These are phyloP conservation scores for Callipepla squamata DNA, from an alignment of 2,113 vertebrate genomes.

Conservation along the genomic window DNA sequence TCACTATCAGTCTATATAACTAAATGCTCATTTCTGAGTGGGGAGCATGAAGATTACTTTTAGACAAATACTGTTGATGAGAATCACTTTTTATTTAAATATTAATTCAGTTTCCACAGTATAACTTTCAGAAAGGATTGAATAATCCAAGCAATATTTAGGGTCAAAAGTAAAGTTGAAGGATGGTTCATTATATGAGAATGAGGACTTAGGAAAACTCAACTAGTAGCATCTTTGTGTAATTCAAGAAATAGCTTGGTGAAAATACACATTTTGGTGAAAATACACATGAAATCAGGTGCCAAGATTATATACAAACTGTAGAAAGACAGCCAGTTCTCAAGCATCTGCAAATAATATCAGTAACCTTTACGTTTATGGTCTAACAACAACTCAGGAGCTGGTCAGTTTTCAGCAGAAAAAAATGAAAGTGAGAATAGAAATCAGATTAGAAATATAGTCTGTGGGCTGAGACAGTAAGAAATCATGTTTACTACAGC, in stretches of 20 bases:
- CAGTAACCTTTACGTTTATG: background rate
- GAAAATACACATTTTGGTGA: background rate
- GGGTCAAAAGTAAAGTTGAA: background rate
- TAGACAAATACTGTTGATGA: background rate
- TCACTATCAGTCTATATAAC: background rate
- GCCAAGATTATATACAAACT: background rate
- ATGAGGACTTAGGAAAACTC: background rate
- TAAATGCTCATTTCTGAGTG: background rate
- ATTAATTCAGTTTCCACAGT: background rate
- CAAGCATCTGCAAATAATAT: background rate
- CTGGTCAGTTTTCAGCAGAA: background rate
- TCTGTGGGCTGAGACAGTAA: background rate
- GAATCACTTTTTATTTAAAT: background rate
- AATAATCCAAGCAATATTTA: background rate
- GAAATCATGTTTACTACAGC: background rate
- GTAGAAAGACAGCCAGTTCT: background rate
- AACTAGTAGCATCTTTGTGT: background rate
- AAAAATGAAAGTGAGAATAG: background rate
- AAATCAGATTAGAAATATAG: background rate
- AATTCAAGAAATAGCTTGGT: background rate
- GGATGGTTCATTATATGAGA: background rate
- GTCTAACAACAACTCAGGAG: background rate
- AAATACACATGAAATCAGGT: background rate
- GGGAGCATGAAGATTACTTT: background rate
- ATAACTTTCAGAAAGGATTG: background rate